Evolutionary conservation across 2,113 vertebrate species (phyloP).

Genomic region (Panthera uncia): DNA sequence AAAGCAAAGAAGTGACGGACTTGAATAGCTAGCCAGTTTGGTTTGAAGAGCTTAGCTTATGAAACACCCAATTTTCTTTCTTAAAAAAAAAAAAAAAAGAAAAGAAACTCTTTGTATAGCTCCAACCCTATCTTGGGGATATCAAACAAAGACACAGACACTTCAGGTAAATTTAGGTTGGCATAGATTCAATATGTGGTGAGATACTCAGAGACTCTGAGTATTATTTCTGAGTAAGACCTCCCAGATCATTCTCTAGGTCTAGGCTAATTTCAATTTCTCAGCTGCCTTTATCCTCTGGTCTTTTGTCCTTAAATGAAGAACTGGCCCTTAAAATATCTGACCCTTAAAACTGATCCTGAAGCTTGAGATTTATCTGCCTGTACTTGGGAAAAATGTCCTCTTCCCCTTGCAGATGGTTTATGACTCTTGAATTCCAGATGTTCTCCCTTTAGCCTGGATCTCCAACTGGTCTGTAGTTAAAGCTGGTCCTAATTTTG

Average conservation of each 20-base stretch:
- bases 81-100: neutral
- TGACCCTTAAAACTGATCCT: neutral
- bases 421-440: neutral
- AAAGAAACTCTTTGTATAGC: neutral
- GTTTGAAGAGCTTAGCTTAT: neutral
- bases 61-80: constrained; percentile 2
- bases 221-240: neutral
- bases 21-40: neutral
- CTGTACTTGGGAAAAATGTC: neutral
- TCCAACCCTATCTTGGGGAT: neutral
- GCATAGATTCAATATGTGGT: neutral
- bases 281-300: neutral
- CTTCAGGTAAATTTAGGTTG: neutral
- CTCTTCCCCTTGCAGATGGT: neutral
- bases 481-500: constrained; percentile 7
- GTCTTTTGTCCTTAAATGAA: neutral
- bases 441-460: neutral
- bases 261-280: neutral
- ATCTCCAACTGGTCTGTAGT: neutral
- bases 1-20: constrained; percentile 22
- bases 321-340: neutral
- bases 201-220: neutral
- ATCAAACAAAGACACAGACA: constrained; percentile 12
- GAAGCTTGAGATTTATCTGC: neutral
- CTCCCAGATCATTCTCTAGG: neutral